Conservation (phyloP, 64 coral and sea anemone species). For the Anthopleura sola region DNA sequence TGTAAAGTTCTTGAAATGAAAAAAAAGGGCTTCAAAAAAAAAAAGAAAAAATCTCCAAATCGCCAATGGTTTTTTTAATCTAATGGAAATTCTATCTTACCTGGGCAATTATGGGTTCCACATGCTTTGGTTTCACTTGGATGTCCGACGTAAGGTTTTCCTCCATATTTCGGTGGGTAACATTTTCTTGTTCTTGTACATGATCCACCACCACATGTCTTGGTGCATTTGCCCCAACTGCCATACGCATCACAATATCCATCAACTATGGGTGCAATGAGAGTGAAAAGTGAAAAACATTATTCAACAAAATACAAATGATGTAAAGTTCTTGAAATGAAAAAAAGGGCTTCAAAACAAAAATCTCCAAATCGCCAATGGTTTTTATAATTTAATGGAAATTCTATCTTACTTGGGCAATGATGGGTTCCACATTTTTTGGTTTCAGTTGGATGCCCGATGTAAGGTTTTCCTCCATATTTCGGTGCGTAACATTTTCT, state of each 20-base stretch:
- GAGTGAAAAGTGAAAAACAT: too few species aligned
- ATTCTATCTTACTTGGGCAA: not conserved
- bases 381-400: too few species aligned
- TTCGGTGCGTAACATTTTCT: not conserved
- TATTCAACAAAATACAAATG: too few species aligned
- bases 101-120: constrained; percentile 19
- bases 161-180: not conserved
- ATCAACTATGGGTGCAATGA: not conserved
- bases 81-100: not conserved
- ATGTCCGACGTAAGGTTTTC: not conserved
- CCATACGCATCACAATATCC: not conserved
- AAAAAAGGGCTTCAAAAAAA: too few species aligned
- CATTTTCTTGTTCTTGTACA: not conserved
- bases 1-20: too few species aligned
- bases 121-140: not conserved
- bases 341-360: too few species aligned
- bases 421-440: constrained; percentile 8
- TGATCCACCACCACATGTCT: not conserved
- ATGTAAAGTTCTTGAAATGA: too few species aligned
- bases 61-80: too few species aligned
- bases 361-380: too few species aligned
- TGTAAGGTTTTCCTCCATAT: not conserved
- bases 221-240: not conserved
- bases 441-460: not conserved
- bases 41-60: too few species aligned